phyloP scores from a whole-genome alignment of 2,888 invertebrate species.

The Augiades crinisus region DNA sequence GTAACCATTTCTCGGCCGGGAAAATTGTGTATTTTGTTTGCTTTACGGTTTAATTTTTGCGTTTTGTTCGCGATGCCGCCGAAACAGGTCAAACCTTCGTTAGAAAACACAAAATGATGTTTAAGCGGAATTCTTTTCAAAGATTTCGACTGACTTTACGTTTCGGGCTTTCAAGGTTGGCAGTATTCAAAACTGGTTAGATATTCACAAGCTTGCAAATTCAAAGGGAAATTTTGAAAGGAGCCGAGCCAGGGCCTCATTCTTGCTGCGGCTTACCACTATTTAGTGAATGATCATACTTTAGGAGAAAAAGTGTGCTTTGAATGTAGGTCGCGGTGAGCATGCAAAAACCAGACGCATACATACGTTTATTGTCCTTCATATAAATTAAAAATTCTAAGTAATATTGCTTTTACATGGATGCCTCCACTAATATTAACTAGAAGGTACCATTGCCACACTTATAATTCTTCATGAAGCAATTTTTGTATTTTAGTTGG shows the following conservation, averaged over 20 bases:
- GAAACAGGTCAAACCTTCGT: constrained; percentile 22
- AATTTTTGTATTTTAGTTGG: too few species aligned
- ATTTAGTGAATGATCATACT: not conserved
- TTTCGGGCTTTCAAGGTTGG: constrained; percentile 4
- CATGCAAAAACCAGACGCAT: too few species aligned
- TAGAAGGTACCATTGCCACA: too few species aligned
- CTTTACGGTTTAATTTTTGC: constrained; percentile 36
- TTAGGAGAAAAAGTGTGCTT: not conserved
- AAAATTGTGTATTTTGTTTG: constrained; percentile 48
- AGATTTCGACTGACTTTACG: constrained; percentile 5
- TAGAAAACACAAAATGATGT: constrained; percentile 13
- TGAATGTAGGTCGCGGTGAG: constrained; percentile 4
- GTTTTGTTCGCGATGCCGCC: constrained; percentile 11
- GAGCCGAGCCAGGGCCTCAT: not conserved
- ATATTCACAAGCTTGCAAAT: not conserved
- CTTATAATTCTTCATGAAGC: too few species aligned
- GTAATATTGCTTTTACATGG: too few species aligned
- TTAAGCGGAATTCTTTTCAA: constrained; percentile 15
- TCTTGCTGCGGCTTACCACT: not conserved
- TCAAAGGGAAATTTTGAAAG: not conserved
- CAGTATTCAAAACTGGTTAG: constrained; percentile 2
- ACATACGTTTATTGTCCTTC: too few species aligned
- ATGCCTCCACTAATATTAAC: too few species aligned
- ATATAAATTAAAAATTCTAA: too few species aligned
- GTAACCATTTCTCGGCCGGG: constrained; percentile 48